Evolutionary conservation across 2,888 invertebrate species (phyloP).

Genomic region (Abrostola tripartita): DNA sequence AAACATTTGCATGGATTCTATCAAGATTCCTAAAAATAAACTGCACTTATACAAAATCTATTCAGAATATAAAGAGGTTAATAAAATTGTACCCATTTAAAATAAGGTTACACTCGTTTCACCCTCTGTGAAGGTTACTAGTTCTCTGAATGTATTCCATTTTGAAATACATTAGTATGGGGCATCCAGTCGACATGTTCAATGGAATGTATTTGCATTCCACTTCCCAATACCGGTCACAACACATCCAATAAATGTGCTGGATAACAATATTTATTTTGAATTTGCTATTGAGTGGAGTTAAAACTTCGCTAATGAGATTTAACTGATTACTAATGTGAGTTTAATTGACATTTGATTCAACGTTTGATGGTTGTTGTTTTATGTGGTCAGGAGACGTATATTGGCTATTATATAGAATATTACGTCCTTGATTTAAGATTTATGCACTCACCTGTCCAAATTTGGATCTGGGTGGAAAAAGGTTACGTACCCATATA

Average conservation of each 20-base stretch:
- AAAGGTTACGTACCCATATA: no score
- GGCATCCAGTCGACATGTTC: constrained; percentile 44
- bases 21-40: neutral
- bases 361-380: no score
- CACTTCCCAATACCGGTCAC: constrained; percentile 32
- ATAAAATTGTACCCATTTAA: constrained; percentile 39
- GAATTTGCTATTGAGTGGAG: constrained; percentile 7
- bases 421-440: no score
- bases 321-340: constrained; percentile 2
- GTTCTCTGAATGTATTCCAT: constrained; percentile 28
- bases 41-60: constrained; percentile 11
- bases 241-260: constrained; percentile 37
- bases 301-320: constrained; percentile 7
- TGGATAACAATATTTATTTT: constrained; percentile 31
- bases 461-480: no score
- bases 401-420: no score
- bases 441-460: no score
- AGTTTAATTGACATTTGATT: neutral
- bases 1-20: neutral
- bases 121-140: constrained; percentile 38
- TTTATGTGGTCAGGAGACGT: no score
- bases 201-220: constrained; percentile 47
- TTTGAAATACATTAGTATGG: constrained; percentile 45
- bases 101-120: constrained; percentile 38
- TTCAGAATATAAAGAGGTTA: constrained; percentile 19